Conservation (phyloP, 2,797 vertebrate genomes). For the Dermochelys coriacea region DNA sequence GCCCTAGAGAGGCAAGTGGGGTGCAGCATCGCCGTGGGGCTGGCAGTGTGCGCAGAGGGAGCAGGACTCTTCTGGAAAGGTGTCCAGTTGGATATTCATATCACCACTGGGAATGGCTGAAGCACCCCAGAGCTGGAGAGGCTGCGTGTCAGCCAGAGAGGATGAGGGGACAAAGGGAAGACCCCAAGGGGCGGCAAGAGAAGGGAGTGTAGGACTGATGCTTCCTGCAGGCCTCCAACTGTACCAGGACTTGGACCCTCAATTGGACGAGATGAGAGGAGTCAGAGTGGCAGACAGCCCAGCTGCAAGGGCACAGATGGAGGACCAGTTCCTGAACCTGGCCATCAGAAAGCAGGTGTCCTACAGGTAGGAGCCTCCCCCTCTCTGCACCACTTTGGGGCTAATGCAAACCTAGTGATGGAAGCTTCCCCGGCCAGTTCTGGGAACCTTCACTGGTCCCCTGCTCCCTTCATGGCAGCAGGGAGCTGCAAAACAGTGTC, state of each 20-base stretch:
- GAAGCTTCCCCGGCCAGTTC: neutral
- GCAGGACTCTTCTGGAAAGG: fast-evolving
- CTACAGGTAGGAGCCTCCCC: conserved; percentile 84
- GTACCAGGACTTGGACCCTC: neutral
- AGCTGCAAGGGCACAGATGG: conserved; percentile 60
- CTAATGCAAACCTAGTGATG: fast-evolving
- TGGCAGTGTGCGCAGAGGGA: neutral
- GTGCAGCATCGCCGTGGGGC: neutral
- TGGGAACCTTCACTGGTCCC: neutral
- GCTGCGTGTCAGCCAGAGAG: neutral
- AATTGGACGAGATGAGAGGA: conserved; percentile 11
- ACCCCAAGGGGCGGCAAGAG: neutral
- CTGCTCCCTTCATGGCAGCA: neutral
- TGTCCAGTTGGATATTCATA: neutral
- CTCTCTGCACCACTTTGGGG: neutral
- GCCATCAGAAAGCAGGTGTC: conserved; percentile 88
- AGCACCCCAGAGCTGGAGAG: conserved; percentile 7
- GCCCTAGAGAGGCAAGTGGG: fast-evolving
- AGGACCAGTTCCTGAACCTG: conserved; percentile 83
- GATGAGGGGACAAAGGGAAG: neutral
- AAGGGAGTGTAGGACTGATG: conserved; percentile 8
- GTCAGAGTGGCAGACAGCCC: neutral
- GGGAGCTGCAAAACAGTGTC: neutral
- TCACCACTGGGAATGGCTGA: conserved; percentile 55
- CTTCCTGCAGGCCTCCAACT: neutral